A percentile compares a stretch with the other conserved stretches of the same genome.
phyloP scores from a whole-genome alignment of 2,888 invertebrate species.

The Germaria angustata region DNA sequence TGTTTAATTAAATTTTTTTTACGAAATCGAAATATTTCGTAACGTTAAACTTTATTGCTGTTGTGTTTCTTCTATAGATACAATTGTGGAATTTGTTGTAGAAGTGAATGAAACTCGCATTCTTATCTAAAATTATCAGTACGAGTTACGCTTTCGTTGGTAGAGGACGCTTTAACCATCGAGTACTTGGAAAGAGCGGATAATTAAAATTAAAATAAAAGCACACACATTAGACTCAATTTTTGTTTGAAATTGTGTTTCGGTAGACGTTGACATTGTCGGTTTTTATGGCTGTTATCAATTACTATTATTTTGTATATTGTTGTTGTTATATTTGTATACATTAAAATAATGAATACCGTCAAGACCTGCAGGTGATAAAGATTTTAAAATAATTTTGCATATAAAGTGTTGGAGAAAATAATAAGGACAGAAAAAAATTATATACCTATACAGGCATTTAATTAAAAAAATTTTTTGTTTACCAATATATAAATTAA shows the following conservation, averaged over 20 bases:
- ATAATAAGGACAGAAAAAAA: too few species aligned
- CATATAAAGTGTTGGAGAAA: too few species aligned
- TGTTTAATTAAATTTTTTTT: neutral
- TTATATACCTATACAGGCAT: too few species aligned
- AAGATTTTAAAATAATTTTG: neutral
- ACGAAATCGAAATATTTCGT: slow-evolving; percentile 7
- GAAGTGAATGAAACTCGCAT: slow-evolving; percentile 17
- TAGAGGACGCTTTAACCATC: slow-evolving; percentile 42
- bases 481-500: too few species aligned
- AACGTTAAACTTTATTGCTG: slow-evolving; percentile 16
- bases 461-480: too few species aligned
- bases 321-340: slow-evolving; percentile 17
- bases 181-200: neutral
- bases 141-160: slow-evolving; percentile 49
- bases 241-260: neutral
- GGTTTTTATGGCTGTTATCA: slow-evolving; percentile 16
- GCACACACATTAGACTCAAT: neutral
- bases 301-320: slow-evolving; percentile 7
- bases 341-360: slow-evolving; percentile 23
- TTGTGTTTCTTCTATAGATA: neutral
- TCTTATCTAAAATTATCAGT: slow-evolving; percentile 64
- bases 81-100: neutral
- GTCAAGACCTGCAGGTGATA: slow-evolving; percentile 33
- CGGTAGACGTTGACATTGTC: neutral
- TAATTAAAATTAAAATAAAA: neutral